Evolutionary conservation across 2,888 invertebrate genomes (phyloP), one percentile per base, ranked within the genome.

Genomic region (Napeogenes sylphis): DNA sequence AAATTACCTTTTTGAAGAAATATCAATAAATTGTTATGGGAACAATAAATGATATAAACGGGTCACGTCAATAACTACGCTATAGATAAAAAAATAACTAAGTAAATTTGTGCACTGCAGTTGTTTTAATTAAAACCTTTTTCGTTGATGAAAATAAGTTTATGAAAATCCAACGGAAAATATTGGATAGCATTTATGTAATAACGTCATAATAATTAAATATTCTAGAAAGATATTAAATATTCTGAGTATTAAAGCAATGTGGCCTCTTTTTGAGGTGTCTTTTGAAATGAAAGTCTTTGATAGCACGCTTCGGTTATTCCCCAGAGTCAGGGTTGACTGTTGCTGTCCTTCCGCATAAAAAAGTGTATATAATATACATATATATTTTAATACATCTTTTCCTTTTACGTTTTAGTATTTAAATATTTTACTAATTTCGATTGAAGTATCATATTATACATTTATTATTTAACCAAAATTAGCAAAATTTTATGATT

Each of bases 261-360:
- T 59, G 65, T 53, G 63, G 66, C 59, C 66, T 63, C 62, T 62
- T 56, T 62, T 57, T 56, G 59, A 64, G 62, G 64, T 63, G 68
- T 67, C 67, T 67, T 63, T 68, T 68, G 45, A 67, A 65, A 68
- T 61, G 51, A 59, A 62, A 63, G 63, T 65, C 67, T 68, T 67
- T 68, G 67, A 65, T 65, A 61, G 56, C 38, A n/a, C 55, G 62
- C 62, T 59, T 60, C 58, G 47, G 56, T 65, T 59, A 58, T 59
- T 65, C 62, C 61, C 61, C 56, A 46, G 65, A 67, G 62, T 56
- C 56, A 68, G 67, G 67, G 67, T 57, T 67, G 68, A 45, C 59
- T 54, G 42, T 47, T 13, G 21, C 21, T 47, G 21, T 47, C n/a
- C 21, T 47, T 47, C 21, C 51, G 5, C n/a, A 30, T 10, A 3